These are phyloP conservation scores for Rhamnusium bicolor DNA, from an alignment of 2,888 invertebrate species.

Conservation along the genomic window DNA sequence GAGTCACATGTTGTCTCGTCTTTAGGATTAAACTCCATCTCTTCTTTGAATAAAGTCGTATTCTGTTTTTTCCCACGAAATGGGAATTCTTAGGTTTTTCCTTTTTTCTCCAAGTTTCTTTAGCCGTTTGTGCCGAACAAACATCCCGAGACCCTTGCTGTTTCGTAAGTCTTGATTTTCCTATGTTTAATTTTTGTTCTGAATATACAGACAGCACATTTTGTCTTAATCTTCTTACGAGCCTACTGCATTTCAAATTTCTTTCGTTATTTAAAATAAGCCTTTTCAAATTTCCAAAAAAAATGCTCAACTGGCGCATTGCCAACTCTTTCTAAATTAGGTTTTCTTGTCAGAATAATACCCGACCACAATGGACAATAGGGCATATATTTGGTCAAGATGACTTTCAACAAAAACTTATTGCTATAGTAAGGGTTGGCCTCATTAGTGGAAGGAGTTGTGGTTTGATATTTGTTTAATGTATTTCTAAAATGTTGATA, in stretches of 20 bases:
- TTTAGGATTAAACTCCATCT: not conserved
- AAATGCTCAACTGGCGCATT: not conserved
- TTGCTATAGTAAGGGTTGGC: not conserved
- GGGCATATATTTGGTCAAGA: not conserved
- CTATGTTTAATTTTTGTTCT: not conserved
- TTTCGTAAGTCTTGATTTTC: not conserved
- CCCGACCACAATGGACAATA: conserved; percentile 2
- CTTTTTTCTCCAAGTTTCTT: not conserved
- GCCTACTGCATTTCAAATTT: not conserved
- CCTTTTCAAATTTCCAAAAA: not conserved
- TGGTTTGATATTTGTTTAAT: not conserved
- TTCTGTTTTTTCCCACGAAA: not conserved
- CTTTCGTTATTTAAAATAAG: not conserved
- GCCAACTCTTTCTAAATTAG: not conserved
- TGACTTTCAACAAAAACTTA: not conserved
- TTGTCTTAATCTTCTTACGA: conserved; percentile 4
- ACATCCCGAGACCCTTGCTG: not conserved
- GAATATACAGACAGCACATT: not conserved
- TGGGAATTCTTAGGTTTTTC: not conserved
- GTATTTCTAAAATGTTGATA: not conserved
- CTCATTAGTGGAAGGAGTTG: not conserved
- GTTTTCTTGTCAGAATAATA: not conserved
- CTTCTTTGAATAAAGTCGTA: not conserved
- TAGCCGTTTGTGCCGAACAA: not conserved
- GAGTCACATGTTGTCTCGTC: not conserved